Conservation (phyloP, 2,888 invertebrate genomes). For the Maniola hyperantus region DNA sequence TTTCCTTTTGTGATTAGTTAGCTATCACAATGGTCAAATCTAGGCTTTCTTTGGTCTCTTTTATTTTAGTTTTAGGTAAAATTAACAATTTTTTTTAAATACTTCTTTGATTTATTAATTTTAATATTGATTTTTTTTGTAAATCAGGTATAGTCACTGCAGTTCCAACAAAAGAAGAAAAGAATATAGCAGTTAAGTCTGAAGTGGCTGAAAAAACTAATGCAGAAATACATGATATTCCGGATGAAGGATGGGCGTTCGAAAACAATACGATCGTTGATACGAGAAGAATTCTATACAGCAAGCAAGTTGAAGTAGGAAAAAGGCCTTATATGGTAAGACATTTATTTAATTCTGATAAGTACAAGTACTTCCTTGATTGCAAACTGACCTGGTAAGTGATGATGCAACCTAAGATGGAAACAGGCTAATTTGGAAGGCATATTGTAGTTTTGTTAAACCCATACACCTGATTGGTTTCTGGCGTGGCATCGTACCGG, state of each 20-base stretch:
- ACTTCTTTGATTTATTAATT: not conserved
- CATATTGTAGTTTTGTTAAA: no score
- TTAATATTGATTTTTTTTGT: not conserved
- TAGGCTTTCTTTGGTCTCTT: constrained; percentile 19
- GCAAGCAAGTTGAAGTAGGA: constrained; percentile 58
- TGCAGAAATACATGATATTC: constrained; percentile 47
- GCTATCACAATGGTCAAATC: constrained; percentile 34
- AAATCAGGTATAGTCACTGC: constrained; percentile 33
- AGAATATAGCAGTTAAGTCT: constrained; percentile 14
- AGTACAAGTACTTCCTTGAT: no score
- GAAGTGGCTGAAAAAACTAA: constrained; percentile 8
- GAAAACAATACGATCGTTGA: constrained; percentile 66
- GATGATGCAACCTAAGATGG: no score
- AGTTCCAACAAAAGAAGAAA: constrained; percentile 33
- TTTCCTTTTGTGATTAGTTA: constrained; percentile 27
- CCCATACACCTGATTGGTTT: no score
- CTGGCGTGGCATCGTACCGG: no score
- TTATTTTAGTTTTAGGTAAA: constrained; percentile 40
- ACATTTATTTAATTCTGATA: not conserved
- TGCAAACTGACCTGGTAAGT: no score
- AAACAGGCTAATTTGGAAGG: no score
- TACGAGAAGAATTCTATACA: constrained; percentile 67
- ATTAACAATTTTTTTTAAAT: not conserved
- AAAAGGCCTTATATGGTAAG: constrained; percentile 73
- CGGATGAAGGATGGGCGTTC: constrained; percentile 68